Evolutionary conservation across 2,888 invertebrate genomes (phyloP).

Genomic region (Aleiodes alternator): DNA sequence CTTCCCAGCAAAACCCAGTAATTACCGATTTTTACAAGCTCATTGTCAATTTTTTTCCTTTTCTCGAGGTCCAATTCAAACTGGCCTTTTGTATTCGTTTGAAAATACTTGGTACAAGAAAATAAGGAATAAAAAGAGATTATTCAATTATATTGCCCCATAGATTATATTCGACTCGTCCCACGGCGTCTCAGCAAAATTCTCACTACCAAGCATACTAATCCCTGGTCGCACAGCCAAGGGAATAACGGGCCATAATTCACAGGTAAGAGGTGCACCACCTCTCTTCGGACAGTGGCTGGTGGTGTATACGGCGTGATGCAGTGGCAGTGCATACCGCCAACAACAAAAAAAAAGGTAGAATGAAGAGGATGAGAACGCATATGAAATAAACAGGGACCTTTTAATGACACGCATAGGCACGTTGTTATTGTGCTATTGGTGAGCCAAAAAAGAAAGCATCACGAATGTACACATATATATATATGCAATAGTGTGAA

Average conservation of each 20-base stretch:
- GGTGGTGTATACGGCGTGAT: conserved; percentile 38
- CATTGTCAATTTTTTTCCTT: neutral
- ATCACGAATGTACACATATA: conserved; percentile 51
- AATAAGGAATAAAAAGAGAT: conserved; percentile 27
- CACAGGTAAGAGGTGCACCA: conserved; percentile 56
- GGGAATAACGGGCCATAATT: conserved; percentile 61
- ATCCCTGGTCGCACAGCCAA: conserved; percentile 54
- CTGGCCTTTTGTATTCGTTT: conserved; percentile 13
- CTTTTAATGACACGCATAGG: conserved; percentile 59
- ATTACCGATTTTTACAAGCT: conserved; percentile 24
- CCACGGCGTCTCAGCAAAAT: conserved; percentile 37
- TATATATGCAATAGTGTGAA: conserved; percentile 52
- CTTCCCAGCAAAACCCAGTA: neutral
- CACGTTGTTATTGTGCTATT: conserved; percentile 49
- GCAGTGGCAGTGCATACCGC: conserved; percentile 24
- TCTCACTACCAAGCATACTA: conserved; percentile 43
- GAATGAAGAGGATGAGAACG: conserved; percentile 31
- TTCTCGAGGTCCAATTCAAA: conserved; percentile 19
- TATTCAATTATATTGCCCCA: conserved; percentile 47
- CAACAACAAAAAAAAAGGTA: conserved; percentile 16
- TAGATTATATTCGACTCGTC: conserved; percentile 45
- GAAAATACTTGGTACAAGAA: neutral
- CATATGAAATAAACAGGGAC: conserved; percentile 55
- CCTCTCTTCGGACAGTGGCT: conserved; percentile 42
- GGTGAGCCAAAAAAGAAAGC: conserved; percentile 22